Conservation (phyloP, 2,113 vertebrate species). For the Apodemus speciosus region DNA sequence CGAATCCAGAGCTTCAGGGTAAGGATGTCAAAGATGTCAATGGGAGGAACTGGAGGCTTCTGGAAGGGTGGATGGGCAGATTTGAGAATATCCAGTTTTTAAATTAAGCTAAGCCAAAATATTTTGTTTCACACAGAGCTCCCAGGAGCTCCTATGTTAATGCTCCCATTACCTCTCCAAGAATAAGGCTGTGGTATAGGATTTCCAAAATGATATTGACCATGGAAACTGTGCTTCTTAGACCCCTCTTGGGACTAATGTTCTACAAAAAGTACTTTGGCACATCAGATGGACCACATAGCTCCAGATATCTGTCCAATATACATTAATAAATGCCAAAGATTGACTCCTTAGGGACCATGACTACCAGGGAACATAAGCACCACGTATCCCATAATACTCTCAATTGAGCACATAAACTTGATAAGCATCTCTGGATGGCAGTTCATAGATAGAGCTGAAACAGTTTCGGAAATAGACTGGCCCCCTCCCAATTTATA, state of each 20-base stretch:
- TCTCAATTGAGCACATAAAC: conserved; percentile 37
- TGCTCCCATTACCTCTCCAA: neutral
- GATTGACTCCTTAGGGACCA: conserved; percentile 19
- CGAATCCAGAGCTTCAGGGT: neutral
- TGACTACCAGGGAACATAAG: conserved; percentile 29
- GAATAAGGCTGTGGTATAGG: conserved; percentile 9
- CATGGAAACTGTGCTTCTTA: conserved; percentile 51
- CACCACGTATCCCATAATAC: neutral
- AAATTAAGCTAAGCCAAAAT: conserved; percentile 27
- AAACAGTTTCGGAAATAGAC: conserved; percentile 35
- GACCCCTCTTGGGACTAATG: conserved; percentile 31
- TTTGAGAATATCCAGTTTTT: neutral
- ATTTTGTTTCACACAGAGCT: neutral
- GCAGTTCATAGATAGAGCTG: neutral
- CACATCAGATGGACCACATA: conserved; percentile 22
- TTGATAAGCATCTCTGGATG: conserved; percentile 25
- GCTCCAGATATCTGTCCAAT: conserved; percentile 24
- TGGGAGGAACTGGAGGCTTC: neutral
- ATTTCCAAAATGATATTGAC: conserved; percentile 58
- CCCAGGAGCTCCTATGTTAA: conserved; percentile 21
- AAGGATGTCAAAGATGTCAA: neutral
- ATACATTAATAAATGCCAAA: conserved; percentile 55
- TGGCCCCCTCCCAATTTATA: neutral
- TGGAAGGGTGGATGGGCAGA: conserved; percentile 11
- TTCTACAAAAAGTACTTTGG: conserved; percentile 63